Evolutionary conservation across 1,140 invertebrate genomes (phyloP).

Genomic region (Nasonia giraulti): DNA sequence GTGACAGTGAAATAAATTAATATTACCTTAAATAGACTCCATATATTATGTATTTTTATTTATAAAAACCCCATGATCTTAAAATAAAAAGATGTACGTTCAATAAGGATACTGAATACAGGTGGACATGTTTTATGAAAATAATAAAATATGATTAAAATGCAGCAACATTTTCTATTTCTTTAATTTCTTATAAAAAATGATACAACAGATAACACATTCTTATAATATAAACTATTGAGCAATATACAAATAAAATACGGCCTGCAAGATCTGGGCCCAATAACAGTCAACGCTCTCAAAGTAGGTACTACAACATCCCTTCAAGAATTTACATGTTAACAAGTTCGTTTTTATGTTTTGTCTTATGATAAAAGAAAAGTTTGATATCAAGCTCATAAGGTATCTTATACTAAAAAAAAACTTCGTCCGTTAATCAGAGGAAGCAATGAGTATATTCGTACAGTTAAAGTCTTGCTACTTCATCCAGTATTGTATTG

Average conservation of each 20-base stretch:
- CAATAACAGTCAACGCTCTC: slow-evolving; percentile 71
- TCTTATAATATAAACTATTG: slow-evolving; percentile 74
- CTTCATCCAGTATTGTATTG: slow-evolving; percentile 58
- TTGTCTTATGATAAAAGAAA: slow-evolving; percentile 43
- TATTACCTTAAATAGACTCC: not conserved
- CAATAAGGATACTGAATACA: not conserved
- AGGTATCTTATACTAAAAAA: slow-evolving; percentile 35
- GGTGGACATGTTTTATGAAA: slow-evolving; percentile 4
- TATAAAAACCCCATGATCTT: not conserved
- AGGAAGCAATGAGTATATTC: slow-evolving; percentile 42
- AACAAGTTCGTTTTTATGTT: slow-evolving; percentile 17
- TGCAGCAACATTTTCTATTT: slow-evolving; percentile 74
- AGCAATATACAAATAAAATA: slow-evolving; percentile 75
- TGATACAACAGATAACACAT: slow-evolving; percentile 75
- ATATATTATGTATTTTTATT: not conserved
- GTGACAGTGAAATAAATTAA: slow-evolving; percentile 48
- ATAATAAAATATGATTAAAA: slow-evolving; percentile 57
- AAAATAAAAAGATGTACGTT: not conserved
- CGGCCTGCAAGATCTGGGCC: slow-evolving; percentile 67
- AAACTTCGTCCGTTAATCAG: slow-evolving; percentile 8
- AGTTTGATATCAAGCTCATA: slow-evolving; percentile 50
- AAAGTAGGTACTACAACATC: slow-evolving; percentile 44
- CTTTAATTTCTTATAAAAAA: slow-evolving; percentile 75
- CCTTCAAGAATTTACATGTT: slow-evolving; percentile 38
- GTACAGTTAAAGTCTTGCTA: slow-evolving; percentile 30